Evolutionary conservation across 2,113 vertebrate species (phyloP), one percentile per base, ranked within the genome.

Genomic region (Hippocampus abdominalis): DNA sequence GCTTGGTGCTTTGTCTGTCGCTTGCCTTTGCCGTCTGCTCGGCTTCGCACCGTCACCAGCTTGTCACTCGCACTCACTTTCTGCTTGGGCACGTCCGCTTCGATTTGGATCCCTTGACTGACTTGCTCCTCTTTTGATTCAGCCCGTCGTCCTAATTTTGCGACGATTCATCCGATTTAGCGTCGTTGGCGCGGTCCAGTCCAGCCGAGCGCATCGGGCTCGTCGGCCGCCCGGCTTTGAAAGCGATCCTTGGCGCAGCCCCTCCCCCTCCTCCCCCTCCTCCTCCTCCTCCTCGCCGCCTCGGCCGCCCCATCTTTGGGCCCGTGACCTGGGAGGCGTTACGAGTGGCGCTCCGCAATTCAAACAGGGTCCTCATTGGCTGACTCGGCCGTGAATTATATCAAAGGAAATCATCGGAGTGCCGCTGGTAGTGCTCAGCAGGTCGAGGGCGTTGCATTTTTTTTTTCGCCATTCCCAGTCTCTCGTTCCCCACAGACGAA

Each of bases 321-420:
- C 81, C 83, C 29, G 5, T 62, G 86, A 86, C 83, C 87, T 86
- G 85, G 75, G 72, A 83, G 79, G 82, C 70, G 71, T 80, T 59
- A 74, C 64, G 56, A 81, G 82, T 84, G 85, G 79, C 32, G 39
- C 85, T 88, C 86, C 86, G 77, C 80, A 84, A 79, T 69, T 83
- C 71, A 91, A 90, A 91, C 90, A 91, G 90, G 90, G 90, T 91
- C 88, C 86, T 91, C 89, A 91, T 87, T 70, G 89, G 90, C 86
- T 85, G 42, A 70, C 72, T 40, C 1, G 36, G 87, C 90, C 90
- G 72, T 91, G 89, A 90, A 87, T 84, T 88, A 86, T 90, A 89
- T 89, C 84, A 89, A 89, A 80, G 84, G 85, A 89, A 90, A 85
- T 66, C 0, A 85, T 48, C 71, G 86, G 86, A 78, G 87, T 66